Conservation (phyloP, 2,797 vertebrate species). For the Ataeniobius toweri region DNA sequence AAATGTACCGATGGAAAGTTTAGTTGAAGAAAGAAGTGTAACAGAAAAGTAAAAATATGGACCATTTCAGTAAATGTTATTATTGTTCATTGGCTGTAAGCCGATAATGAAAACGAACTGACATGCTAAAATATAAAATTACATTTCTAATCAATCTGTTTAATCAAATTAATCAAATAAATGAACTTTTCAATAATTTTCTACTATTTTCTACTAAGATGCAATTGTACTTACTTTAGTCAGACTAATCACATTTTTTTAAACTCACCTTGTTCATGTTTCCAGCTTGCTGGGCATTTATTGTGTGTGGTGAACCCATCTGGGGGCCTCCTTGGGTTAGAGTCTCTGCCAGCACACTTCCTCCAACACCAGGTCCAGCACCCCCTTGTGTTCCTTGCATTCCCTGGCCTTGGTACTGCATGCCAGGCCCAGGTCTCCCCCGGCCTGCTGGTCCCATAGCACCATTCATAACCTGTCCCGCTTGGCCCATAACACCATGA, state of each 20-base stretch:
- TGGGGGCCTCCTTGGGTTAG: conserved; percentile 91
- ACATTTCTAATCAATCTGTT: neutral
- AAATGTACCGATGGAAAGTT: neutral
- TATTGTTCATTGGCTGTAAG: neutral
- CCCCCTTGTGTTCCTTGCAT: conserved; percentile 82
- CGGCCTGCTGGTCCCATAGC: conserved; percentile 88
- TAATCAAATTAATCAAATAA: neutral
- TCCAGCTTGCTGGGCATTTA: conserved; percentile 90
- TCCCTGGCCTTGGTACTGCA: conserved; percentile 88
- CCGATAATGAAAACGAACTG: neutral
- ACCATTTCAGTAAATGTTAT: neutral
- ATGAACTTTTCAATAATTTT: too few relatives aligned
- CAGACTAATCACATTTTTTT: neutral
- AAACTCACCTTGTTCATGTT: conserved; percentile 92
- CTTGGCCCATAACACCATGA: conserved; percentile 89
- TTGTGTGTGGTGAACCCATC: conserved; percentile 84
- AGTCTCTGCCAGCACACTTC: conserved; percentile 92
- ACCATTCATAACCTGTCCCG: conserved; percentile 94
- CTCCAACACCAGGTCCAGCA: conserved; percentile 73
- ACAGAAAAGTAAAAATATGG: too few relatives aligned
- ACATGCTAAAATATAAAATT: neutral
- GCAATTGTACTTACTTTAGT: neutral
- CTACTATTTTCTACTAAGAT: too few relatives aligned
- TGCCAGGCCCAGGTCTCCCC: conserved; percentile 84
- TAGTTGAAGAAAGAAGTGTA: neutral